phyloP scores from a whole-genome alignment of 2,888 invertebrate genomes.

The Anthophora plumipes region DNA sequence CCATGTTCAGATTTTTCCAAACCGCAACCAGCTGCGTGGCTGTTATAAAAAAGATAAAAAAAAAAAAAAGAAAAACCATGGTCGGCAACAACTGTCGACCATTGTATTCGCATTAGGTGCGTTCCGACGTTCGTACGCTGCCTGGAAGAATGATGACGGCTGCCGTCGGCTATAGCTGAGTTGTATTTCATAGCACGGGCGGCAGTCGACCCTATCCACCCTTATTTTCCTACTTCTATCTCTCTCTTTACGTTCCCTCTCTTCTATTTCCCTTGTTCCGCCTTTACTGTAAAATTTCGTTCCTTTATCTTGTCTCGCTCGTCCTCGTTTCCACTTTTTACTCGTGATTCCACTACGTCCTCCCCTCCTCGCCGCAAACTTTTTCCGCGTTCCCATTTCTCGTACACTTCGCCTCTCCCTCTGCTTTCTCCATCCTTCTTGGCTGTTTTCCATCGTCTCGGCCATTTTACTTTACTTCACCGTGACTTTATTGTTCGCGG shows the following conservation, averaged over 20 bases:
- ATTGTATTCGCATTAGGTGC: slow-evolving; percentile 77
- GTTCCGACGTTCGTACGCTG: slow-evolving; percentile 61
- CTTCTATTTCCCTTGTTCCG: background rate
- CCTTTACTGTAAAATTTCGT: background rate
- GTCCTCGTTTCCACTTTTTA: slow-evolving; percentile 6
- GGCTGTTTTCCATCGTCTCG: background rate
- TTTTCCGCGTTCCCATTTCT: slow-evolving; percentile 15
- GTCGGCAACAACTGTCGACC: slow-evolving; percentile 77
- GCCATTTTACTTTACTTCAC: slow-evolving; percentile 11
- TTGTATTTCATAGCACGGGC: slow-evolving; percentile 71
- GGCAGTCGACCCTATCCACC: background rate
- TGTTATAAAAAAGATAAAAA: slow-evolving; percentile 54
- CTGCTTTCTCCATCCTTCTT: background rate
- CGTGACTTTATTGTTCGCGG: slow-evolving; percentile 33
- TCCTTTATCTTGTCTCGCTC: background rate
- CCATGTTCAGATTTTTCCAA: slow-evolving; percentile 43
- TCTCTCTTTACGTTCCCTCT: background rate
- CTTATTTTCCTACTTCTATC: background rate
- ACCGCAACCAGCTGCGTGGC: slow-evolving; percentile 43
- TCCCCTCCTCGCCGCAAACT: background rate
- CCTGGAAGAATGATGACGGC: slow-evolving; percentile 52
- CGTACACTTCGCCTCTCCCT: background rate
- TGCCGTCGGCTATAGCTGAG: slow-evolving; percentile 63
- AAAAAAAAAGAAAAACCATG: slow-evolving; percentile 67
- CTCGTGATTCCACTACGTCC: background rate